Evolutionary conservation across 2,888 invertebrate genomes (phyloP).

Genomic region (Drosophila emarginata): DNA sequence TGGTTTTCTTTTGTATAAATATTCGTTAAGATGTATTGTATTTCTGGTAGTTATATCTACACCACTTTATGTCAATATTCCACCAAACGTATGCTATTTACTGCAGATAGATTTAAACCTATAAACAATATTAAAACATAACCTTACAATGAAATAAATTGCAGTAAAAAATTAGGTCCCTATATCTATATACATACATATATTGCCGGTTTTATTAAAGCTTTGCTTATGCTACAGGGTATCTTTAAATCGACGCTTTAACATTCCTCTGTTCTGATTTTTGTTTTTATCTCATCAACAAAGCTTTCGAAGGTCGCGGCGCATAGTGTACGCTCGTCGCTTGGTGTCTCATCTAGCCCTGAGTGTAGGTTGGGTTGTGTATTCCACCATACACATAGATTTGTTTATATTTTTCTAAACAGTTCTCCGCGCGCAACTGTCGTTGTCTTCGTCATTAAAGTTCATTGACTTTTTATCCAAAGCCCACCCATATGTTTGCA

Average conservation of each 20-base stretch:
- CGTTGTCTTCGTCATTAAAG: slow-evolving; percentile 30
- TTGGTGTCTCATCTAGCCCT: slow-evolving; percentile 31
- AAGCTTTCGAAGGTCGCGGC: slow-evolving; percentile 48
- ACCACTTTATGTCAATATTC: no score
- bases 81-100: no score
- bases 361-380: slow-evolving; percentile 36
- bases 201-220: no score
- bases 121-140: no score
- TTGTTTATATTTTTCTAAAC: slow-evolving; percentile 45
- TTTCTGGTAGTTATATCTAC: no score
- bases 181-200: no score
- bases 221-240: not conserved
- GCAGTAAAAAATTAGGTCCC: no score
- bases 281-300: slow-evolving; percentile 22
- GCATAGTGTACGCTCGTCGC: slow-evolving; percentile 5
- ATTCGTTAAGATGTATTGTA: no score
- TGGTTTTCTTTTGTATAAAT: no score
- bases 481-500: slow-evolving; percentile 12
- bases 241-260: not conserved
- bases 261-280: not conserved
- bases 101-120: no score
- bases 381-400: slow-evolving; percentile 30
- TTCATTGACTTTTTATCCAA: slow-evolving; percentile 42
- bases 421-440: slow-evolving; percentile 11
- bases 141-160: no score